Percentiles rank a stretch among this genome's conserved stretches.
phyloP scores from a whole-genome alignment of 2,113 vertebrate species.

The Cacatua alba region DNA sequence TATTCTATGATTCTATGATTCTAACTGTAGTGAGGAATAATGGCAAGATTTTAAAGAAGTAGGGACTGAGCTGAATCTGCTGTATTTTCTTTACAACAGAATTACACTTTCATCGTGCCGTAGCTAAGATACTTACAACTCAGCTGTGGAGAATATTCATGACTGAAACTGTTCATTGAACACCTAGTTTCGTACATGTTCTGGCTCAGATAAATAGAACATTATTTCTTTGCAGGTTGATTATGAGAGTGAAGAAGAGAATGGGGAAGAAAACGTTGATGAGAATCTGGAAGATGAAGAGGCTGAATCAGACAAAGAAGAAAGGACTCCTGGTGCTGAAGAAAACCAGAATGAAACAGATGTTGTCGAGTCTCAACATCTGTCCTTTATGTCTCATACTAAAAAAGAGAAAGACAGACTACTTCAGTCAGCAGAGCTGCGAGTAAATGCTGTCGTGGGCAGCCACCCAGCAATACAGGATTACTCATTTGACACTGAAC shows the following conservation, averaged over 20 bases:
- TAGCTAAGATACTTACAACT: background rate
- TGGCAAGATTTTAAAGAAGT: background rate
- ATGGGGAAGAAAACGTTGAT: background rate
- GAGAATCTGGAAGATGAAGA: slow-evolving; percentile 60
- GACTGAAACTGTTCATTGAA: background rate
- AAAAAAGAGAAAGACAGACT: background rate
- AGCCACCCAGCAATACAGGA: slow-evolving; percentile 76
- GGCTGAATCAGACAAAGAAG: background rate
- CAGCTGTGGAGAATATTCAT: background rate
- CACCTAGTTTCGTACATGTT: background rate
- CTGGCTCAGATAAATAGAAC: background rate
- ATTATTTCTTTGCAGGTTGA: slow-evolving; percentile 80
- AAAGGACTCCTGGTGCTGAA: background rate
- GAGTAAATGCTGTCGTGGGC: slow-evolving; percentile 79
- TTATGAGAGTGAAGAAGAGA: slow-evolving; percentile 92
- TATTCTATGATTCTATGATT: no score
- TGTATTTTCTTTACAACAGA: background rate
- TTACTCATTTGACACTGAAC: slow-evolving; percentile 83
- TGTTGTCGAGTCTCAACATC: background rate
- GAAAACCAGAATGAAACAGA: background rate
- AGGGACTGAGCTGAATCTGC: background rate
- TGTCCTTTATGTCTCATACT: background rate
- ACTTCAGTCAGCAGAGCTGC: slow-evolving; percentile 31
- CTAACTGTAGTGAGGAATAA: background rate
- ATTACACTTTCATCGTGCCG: background rate